phyloP scores from a whole-genome alignment of 2,113 vertebrate genomes.

The Indicator indicator region DNA sequence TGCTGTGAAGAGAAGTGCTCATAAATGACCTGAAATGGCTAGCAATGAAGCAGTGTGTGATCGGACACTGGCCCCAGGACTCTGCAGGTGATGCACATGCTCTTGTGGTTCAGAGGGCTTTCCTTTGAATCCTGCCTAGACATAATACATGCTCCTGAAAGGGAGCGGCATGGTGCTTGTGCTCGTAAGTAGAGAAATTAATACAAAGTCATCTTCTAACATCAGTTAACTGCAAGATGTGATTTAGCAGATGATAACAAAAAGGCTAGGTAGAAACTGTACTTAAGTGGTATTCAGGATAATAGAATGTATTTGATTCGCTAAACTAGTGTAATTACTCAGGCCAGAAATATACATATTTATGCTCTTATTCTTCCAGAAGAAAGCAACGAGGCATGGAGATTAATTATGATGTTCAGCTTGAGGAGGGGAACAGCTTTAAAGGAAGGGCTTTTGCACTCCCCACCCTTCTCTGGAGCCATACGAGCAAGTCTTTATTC shows the following conservation, averaged over 20 bases:
- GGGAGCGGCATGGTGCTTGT: rapidly evolving
- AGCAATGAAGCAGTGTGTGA: not conserved
- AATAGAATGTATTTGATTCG: not conserved
- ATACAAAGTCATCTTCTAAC: not conserved
- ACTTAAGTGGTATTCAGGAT: not conserved
- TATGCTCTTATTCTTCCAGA: constrained; percentile 18
- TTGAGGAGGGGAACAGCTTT: not conserved
- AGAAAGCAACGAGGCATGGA: not conserved
- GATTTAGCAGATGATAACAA: not conserved
- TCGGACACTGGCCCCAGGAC: rapidly evolving
- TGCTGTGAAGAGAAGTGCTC: constrained; percentile 32
- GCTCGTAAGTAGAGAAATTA: not conserved
- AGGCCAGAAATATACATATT: not conserved
- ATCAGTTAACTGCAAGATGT: not conserved
- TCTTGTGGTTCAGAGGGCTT: not conserved
- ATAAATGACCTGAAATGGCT: constrained; percentile 30
- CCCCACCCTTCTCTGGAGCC: constrained; percentile 2
- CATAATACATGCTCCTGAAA: not conserved
- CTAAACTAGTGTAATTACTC: constrained; percentile 32
- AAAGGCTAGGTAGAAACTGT: not conserved
- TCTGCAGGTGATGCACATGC: not conserved
- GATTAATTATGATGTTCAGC: not conserved
- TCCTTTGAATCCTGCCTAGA: constrained; percentile 16
- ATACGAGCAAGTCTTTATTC: not conserved
- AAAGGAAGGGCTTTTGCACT: not conserved